Evolutionary conservation across 2,888 invertebrate species (phyloP).

Genomic region (Rhagophthalmus giganteus): DNA sequence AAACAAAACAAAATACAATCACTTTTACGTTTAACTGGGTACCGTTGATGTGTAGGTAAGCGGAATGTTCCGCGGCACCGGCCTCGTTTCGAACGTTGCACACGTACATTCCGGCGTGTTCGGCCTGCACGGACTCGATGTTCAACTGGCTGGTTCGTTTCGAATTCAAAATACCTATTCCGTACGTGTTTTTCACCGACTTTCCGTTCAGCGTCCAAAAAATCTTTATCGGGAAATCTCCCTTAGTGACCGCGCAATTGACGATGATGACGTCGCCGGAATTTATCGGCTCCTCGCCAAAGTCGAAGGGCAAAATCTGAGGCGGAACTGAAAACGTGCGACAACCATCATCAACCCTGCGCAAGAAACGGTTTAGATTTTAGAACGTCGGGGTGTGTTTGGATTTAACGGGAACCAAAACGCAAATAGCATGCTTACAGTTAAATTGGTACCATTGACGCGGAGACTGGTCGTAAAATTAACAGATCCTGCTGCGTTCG

Average conservation of each 20-base stretch:
- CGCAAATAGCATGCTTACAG: too few species aligned
- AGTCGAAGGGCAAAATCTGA: constrained; percentile 70
- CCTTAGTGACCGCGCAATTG: constrained; percentile 69
- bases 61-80: constrained; percentile 68
- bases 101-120: constrained; percentile 75
- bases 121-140: constrained; percentile 70
- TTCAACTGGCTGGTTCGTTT: constrained; percentile 66
- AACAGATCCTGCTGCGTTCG: constrained; percentile 56
- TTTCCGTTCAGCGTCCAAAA: constrained; percentile 74
- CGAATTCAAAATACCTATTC: constrained; percentile 49
- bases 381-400: too few species aligned
- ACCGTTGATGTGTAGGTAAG: constrained; percentile 75
- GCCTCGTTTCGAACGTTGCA: constrained; percentile 76
- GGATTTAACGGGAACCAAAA: too few species aligned
- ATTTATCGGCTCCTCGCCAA: constrained; percentile 68
- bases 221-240: constrained; percentile 73
- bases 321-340: too few species aligned
- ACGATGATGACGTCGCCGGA: constrained; percentile 69
- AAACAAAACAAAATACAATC: constrained; percentile 1
- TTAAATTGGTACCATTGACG: constrained; percentile 57
- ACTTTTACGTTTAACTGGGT: too few species aligned
- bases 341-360: too few species aligned
- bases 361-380: too few species aligned
- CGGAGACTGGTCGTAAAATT: constrained; percentile 55
- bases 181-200: constrained; percentile 50